A percentile compares a stretch with the other conserved stretches of the same genome.
phyloP scores from a whole-genome alignment of 2,888 invertebrate species.

The Tuberolachnus salignus region DNA sequence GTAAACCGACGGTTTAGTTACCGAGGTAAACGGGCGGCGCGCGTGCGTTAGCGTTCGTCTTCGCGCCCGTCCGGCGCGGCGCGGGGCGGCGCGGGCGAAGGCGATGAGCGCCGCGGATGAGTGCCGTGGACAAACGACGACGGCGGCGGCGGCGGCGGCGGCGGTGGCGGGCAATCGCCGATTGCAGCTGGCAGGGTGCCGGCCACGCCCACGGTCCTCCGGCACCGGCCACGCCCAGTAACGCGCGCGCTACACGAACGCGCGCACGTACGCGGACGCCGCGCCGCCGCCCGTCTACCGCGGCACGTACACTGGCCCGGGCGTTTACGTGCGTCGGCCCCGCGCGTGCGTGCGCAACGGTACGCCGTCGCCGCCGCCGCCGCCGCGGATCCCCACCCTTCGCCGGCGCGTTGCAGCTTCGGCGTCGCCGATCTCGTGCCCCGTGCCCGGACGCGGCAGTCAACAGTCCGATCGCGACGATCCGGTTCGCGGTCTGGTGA shows the following conservation, averaged over 20 bases:
- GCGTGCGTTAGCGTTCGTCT: not conserved
- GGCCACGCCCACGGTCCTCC: slow-evolving; percentile 49
- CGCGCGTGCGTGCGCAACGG: slow-evolving; percentile 30
- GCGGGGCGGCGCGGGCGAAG: slow-evolving; percentile 38
- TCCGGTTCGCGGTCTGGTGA: slow-evolving; percentile 54
- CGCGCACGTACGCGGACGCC: not conserved
- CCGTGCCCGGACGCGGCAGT: slow-evolving; percentile 39
- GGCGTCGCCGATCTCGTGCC: slow-evolving; percentile 52
- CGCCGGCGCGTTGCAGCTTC: slow-evolving; percentile 19
- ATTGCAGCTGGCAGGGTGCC: slow-evolving; percentile 48
- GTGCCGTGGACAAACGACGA: slow-evolving; percentile 44
- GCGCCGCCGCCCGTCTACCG: not conserved
- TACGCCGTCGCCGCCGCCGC: not conserved
- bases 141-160: not conserved
- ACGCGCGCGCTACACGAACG: not conserved
- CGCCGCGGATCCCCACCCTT: not conserved
- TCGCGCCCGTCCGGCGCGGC: not conserved
- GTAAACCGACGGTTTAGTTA: no score
- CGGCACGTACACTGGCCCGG: not conserved
- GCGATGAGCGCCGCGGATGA: slow-evolving; percentile 46
- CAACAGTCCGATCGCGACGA: slow-evolving; percentile 55
- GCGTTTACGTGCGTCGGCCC: no score
- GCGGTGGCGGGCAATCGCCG: slow-evolving; percentile 34
- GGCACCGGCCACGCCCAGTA: slow-evolving; percentile 25
- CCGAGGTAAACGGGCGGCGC: not conserved